Percentiles rank a stretch among this genome's conserved stretches.
Conservation (phyloP, 1,140 invertebrate genomes). For the Drosophila mayri region DNA sequence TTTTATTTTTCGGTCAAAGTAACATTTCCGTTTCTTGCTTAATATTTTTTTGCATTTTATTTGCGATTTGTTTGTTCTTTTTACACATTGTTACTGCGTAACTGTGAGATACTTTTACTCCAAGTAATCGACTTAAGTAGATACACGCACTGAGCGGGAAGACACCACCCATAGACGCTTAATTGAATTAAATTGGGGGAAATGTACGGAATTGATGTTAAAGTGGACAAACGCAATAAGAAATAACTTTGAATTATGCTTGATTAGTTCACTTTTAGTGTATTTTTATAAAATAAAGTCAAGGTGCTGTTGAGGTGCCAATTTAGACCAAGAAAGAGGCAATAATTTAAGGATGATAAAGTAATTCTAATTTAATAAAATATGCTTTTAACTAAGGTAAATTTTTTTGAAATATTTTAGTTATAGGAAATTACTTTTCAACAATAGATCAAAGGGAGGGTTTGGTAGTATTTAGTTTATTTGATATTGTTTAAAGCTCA, state of each 20-base stretch:
- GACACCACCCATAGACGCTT: conserved; percentile 53
- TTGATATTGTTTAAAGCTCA: too few relatives aligned
- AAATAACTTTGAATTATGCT: conserved; percentile 55
- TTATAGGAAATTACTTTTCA: neutral
- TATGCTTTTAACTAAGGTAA: neutral
- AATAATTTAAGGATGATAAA: neutral
- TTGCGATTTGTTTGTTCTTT: conserved; percentile 7
- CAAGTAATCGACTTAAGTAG: conserved; percentile 17
- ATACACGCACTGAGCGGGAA: conserved; percentile 45
- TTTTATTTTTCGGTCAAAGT: conserved; percentile 52
- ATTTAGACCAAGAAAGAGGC: neutral
- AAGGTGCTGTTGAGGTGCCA: conserved; percentile 50
- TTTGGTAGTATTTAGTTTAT: too few relatives aligned
- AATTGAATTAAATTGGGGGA: conserved; percentile 80
- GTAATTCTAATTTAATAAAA: neutral
- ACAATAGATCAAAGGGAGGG: neutral
- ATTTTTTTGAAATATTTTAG: neutral
- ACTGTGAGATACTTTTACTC: conserved; percentile 13
- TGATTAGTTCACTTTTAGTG: conserved; percentile 41
- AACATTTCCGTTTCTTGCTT: conserved; percentile 64
- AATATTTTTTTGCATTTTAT: conserved; percentile 15
- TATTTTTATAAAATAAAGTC: conserved; percentile 19
- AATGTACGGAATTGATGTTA: conserved; percentile 69
- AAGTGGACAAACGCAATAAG: conserved; percentile 59
- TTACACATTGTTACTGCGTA: conserved; percentile 27